Conservation (phyloP, 2,888 invertebrate genomes). For the Onthophagus sagittarius region DNA sequence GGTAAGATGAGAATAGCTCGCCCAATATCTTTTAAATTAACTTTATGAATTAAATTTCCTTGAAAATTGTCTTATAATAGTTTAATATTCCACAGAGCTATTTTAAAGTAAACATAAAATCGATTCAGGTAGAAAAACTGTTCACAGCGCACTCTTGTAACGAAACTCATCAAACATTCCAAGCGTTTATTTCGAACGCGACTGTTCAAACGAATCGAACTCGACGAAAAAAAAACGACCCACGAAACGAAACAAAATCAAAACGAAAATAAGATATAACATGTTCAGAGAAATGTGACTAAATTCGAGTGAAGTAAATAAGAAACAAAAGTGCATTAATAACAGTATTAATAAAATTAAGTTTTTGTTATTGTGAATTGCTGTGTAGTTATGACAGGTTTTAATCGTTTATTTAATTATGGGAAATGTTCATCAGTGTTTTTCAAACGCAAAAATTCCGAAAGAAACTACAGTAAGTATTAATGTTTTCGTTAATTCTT, state of each 20-base stretch:
- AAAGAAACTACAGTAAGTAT: constrained; percentile 31
- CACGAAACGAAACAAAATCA: background rate
- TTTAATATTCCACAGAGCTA: background rate
- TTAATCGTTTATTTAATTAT: constrained; percentile 20
- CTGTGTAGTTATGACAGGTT: constrained; percentile 4
- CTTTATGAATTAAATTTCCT: background rate
- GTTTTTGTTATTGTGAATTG: background rate
- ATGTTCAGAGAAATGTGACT: background rate
- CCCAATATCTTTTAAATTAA: too few species aligned
- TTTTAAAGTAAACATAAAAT: too few species aligned
- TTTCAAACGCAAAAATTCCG: constrained; percentile 28
- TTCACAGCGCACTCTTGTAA: background rate
- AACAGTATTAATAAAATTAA: background rate
- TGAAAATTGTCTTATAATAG: background rate
- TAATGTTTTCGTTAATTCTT: constrained; percentile 6
- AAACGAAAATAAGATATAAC: background rate
- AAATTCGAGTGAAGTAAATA: background rate
- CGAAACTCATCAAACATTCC: background rate
- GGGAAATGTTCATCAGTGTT: constrained; percentile 32
- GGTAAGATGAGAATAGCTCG: too few species aligned
- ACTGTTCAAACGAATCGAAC: background rate
- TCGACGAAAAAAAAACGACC: background rate
- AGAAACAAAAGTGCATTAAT: too few species aligned
- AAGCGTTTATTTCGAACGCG: background rate
- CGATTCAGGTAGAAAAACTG: background rate